These are phyloP conservation scores for Drosophila oshimai DNA, from an alignment of 1,140 invertebrate species.

Conservation along the genomic window DNA sequence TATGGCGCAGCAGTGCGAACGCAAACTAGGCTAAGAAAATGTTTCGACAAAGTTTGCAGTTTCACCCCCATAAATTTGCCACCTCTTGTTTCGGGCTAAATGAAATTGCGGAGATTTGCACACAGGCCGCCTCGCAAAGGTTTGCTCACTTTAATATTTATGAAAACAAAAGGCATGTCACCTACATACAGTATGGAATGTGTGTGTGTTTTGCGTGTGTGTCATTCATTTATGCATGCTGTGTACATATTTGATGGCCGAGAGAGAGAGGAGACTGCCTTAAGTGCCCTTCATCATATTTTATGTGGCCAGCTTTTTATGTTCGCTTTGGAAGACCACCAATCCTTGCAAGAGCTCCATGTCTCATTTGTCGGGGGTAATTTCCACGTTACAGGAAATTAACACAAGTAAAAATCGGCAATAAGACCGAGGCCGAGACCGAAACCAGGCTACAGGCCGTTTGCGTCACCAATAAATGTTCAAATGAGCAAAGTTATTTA, in stretches of 20 bases:
- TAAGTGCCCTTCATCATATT: slow-evolving; percentile 79
- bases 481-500: slow-evolving; percentile 79
- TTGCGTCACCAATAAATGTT: slow-evolving; percentile 80
- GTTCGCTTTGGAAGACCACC: slow-evolving; percentile 59
- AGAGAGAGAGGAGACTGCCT: slow-evolving; percentile 52
- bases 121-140: slow-evolving; percentile 32
- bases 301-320: slow-evolving; percentile 65
- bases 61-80: slow-evolving; percentile 41
- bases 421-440: slow-evolving; percentile 32
- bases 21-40: slow-evolving; percentile 50
- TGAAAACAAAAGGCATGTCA: slow-evolving; percentile 65
- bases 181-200: slow-evolving; percentile 1
- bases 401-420: slow-evolving; percentile 75
- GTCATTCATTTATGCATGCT: slow-evolving; percentile 73
- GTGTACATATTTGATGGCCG: slow-evolving; percentile 76
- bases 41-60: slow-evolving; percentile 47
- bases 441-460: slow-evolving; percentile 63
- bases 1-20: slow-evolving; percentile 23
- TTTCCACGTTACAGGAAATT: slow-evolving; percentile 62
- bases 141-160: slow-evolving; percentile 73
- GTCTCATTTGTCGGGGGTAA: slow-evolving; percentile 19
- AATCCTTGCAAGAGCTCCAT: slow-evolving; percentile 27
- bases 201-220: slow-evolving; percentile 21
- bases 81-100: slow-evolving; percentile 13
- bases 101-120: slow-evolving; percentile 59